Conservation (phyloP, 2,113 vertebrate genomes). For the Psilopsiagon aurifrons region DNA sequence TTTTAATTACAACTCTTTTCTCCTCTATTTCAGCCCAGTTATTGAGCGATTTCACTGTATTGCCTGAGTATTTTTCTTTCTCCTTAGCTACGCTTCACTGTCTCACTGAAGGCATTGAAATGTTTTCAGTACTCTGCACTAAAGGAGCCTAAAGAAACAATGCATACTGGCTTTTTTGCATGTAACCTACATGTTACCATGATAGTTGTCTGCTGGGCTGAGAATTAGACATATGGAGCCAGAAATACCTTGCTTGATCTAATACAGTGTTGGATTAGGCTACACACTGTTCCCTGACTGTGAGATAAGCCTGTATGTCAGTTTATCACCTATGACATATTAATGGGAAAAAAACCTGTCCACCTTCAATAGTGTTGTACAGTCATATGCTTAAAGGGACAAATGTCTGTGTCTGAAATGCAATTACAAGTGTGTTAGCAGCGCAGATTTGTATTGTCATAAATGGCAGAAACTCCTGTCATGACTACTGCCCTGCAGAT, state of each 20-base stretch:
- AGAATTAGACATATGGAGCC: background rate
- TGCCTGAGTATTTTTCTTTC: conserved; percentile 26
- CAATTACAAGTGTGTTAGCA: background rate
- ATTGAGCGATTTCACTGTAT: conserved; percentile 21
- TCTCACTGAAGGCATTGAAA: conserved; percentile 6
- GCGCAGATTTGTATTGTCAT: background rate
- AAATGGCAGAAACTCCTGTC: background rate
- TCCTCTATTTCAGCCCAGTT: background rate
- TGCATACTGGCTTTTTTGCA: background rate
- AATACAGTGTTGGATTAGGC: background rate
- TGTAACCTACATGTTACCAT: background rate
- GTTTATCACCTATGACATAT: background rate
- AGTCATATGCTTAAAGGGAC: background rate
- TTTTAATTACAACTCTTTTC: background rate
- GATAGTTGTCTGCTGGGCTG: background rate
- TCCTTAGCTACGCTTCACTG: conserved; percentile 30
- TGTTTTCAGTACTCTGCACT: background rate
- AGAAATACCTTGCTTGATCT: conserved; percentile 16
- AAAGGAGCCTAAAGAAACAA: conserved; percentile 21
- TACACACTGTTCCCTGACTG: background rate
- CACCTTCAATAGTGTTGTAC: background rate
- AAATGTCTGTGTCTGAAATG: background rate
- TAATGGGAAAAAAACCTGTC: background rate
- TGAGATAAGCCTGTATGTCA: background rate
- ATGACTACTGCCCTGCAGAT: background rate